Base-by-base conservation (phyloP, 2,113 vertebrate species). In the Cebidichthys violaceus region DNA sequence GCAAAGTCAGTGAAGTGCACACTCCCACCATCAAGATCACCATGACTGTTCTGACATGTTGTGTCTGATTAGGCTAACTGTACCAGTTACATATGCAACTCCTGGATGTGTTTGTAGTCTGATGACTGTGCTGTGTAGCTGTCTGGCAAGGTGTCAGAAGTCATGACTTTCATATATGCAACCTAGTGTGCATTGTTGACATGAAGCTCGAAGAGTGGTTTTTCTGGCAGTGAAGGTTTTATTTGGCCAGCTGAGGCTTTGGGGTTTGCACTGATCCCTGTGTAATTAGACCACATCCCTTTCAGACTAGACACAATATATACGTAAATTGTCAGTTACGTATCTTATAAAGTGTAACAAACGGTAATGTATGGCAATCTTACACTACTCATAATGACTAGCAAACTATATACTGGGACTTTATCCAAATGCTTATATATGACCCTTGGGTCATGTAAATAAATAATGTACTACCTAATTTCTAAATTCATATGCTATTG, bases 1-100 rank as follows among this genome's bases (percentile, higher is more conserved):
- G 90, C 20, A 27, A 24, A 66, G 20, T 47, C 14, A 22, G 17
- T 10, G 47, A 88, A 77, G 50, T 61, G 52, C 86, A 79, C 15
- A 79, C 15, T 45, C 13, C 45, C 3, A 14, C 2, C 27, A 35
- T n/a, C 29, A 72, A 15, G 11, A 45, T 5, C 10, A 24, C 20
- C 15, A 3, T n/a, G 7, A 20, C 4, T 31, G 62, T 31, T 15
- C 24, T 20, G 60, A 73, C 39, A 9, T n/a, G 67, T 22, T 55
- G 8, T 17, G 8, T 27, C 6, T n/a, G 39, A 45, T 43, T 43
- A 18, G 6, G 15, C 9, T 20, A 27, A 27, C n/a, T 17, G 13
- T 24, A 33, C n/a, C 8, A 39, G 18, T 33, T 6, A 24, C 4
- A 35, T 69, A 9, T 35, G n/a, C 4, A 50, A 47, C 17, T 67